Evolutionary conservation across 2,888 invertebrate genomes (phyloP).

Genomic region (Andrena haemorrhoa): DNA sequence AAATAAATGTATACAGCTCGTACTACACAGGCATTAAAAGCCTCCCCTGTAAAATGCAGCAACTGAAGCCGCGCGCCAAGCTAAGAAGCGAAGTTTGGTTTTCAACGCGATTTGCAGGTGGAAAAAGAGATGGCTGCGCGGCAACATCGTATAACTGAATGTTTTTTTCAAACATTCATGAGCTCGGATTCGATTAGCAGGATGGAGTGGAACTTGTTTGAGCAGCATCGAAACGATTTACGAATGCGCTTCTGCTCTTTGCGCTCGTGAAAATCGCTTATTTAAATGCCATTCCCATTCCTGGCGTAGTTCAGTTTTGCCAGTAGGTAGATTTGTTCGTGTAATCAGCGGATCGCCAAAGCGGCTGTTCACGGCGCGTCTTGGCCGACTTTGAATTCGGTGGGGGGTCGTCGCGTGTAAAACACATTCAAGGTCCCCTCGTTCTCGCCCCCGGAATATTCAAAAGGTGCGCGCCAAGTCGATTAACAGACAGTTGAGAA

Average conservation of each 20-base stretch:
- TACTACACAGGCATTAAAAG: neutral
- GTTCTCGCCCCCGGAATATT: slow-evolving; percentile 15
- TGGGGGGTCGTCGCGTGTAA: slow-evolving; percentile 1
- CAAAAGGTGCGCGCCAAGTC: slow-evolving; percentile 16
- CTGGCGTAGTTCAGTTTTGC: neutral
- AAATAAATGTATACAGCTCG: slow-evolving; percentile 28
- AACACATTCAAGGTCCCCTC: neutral
- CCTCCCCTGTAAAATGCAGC: neutral
- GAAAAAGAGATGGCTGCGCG: too few species aligned
- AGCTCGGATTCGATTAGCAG: slow-evolving; percentile 15
- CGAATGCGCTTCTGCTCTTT: neutral
- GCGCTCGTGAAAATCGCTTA: neutral
- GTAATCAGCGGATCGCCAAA: neutral
- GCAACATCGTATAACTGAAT: neutral
- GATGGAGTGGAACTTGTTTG: slow-evolving; percentile 8
- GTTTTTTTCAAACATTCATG: neutral
- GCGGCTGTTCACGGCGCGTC: neutral
- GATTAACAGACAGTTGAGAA: slow-evolving; percentile 33
- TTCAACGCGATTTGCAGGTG: neutral
- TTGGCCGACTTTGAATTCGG: neutral
- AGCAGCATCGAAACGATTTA: neutral
- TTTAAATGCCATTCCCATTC: slow-evolving; percentile 19
- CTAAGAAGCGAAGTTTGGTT: neutral
- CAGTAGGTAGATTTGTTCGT: neutral
- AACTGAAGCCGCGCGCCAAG: neutral